Base-by-base conservation (phyloP, 2,888 invertebrate genomes). In the Baronia brevicornis region DNA sequence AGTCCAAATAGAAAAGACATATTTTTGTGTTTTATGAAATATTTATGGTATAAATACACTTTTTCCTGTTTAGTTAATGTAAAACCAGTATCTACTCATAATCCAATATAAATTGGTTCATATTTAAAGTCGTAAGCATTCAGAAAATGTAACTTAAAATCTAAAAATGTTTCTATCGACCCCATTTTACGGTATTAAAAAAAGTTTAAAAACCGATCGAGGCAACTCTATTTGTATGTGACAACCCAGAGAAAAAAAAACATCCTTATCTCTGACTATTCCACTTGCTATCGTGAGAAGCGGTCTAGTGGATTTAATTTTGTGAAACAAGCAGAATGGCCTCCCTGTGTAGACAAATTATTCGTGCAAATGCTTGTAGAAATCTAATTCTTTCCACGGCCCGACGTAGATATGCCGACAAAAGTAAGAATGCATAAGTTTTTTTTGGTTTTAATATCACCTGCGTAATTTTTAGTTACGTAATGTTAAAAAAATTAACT, bases 321-420 rank as follows among this genome's bases (percentile, higher is more conserved):
- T 31, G 30, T 27, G 43, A 64, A 69, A 56, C 50, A 52, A 57
- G 54, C 55, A 86, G 86, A 88, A 92, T 92, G 92, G 91, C 92
- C 79, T 90, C 91, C 53, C 75, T 92, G 68, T 91, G 90, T 84
- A 88, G 90, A 79, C 89, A 90, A 86, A 85, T 91, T 72, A 75
- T 88, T 59, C 78, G 88, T 41, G 88, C 86, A 80, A 80, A 87
- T 64, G 87, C 88, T 54, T 86, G 88, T 63, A 88, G 86, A 72
- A 88, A 89, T 84, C 86, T 88, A 48, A 64, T 88, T 49, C 82
- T 87, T 60, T 84, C 87, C 51, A 85, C 87, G 53, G 87, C 87
- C 54, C 86, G 86, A 48, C 82, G 88, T 56, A 88, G 90, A 60
- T 86, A 79, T 59, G 73, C 84, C 46, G 84, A 86, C 60, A 90